Percentiles rank a stretch among this genome's conserved stretches.
phyloP scores from a whole-genome alignment of 2,888 invertebrate genomes.

The Steinernema hermaphroditum region DNA sequence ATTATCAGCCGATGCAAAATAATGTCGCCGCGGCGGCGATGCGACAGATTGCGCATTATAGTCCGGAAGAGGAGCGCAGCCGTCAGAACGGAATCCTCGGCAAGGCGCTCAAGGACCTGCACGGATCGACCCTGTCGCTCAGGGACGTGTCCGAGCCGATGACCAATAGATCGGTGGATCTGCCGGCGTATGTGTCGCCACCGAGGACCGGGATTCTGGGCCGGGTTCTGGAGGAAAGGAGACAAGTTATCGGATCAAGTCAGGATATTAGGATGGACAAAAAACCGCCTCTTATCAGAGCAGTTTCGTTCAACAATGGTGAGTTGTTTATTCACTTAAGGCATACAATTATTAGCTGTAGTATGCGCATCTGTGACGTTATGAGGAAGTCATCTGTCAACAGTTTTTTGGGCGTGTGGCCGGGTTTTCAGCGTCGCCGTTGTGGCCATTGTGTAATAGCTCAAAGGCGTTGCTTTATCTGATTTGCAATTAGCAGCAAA shows the following conservation, averaged over 20 bases:
- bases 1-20: neutral
- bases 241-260: neutral
- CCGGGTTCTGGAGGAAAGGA: neutral
- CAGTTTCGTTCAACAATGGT: conserved; percentile 2
- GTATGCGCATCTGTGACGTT: neutral
- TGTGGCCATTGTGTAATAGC: too few relatives aligned
- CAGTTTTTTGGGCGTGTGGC: too few relatives aligned
- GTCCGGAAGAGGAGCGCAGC: conserved; percentile 38
- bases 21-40: neutral
- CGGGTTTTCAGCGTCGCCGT: too few relatives aligned
- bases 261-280: neutral
- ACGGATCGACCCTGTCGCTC: conserved; percentile 18
- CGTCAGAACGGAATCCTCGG: conserved; percentile 41
- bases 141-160: neutral
- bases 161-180: neutral
- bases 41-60: conserved; percentile 30
- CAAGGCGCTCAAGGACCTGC: conserved; percentile 33
- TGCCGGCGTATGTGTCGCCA: conserved; percentile 8
- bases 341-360: too few relatives aligned
- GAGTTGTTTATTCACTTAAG: too few relatives aligned
- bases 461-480: too few relatives aligned
- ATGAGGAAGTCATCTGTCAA: neutral
- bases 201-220: conserved; percentile 9
- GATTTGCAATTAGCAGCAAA: too few relatives aligned
- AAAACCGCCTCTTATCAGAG: neutral